Evolutionary conservation across 2,113 vertebrate genomes (phyloP), one percentile per base, ranked within the genome.

Genomic region (Micromys minutus): DNA sequence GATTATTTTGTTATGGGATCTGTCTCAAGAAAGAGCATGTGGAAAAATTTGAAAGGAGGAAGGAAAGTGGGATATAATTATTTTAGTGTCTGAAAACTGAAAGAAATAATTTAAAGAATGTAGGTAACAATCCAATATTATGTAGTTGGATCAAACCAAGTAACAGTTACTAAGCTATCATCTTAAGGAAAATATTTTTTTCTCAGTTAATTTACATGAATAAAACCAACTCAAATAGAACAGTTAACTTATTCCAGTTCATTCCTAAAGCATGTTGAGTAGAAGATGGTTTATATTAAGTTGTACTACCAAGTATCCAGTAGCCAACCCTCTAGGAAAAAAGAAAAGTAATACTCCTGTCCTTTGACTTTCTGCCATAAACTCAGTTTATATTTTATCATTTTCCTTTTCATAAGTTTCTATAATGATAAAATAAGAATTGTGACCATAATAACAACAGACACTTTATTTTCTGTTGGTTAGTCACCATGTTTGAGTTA

Each of bases 181-280:
- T 45, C 87, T 95, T n/a, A 92, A 84, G n/a, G 34, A 42, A 95
- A 61, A 61, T 2, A 26, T 19, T 93, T 79, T n/a, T 92, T 87
- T 16, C 16, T 94, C n/a, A 34, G 50, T 63, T 89, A 2, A 55
- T 89, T 93, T 89, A 7, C 29, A n/a, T 76, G 16, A 90, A 47
- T 71, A 80, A 80, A 95, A 47, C 11, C 59, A 71, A 39, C 57
- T 9, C 45, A 79, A 79, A 67, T 15, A 34, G 89, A 61, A 31
- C 55, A 52, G 15, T 67, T 34, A 47, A 39, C 42, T 24, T 85
- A 47, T 45, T 42, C 47, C 55, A 22, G 12, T 7, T 42, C 11
- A n/a, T 16, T 74, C 6, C 11, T 47, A 55, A 31, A 12, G 71
- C n/a, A 31, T 52, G 5, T 8, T 71, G 50, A 89, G 26, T 26